Base-by-base conservation (phyloP, 2,797 vertebrate genomes). In the Pteronotus mesoamericanus region DNA sequence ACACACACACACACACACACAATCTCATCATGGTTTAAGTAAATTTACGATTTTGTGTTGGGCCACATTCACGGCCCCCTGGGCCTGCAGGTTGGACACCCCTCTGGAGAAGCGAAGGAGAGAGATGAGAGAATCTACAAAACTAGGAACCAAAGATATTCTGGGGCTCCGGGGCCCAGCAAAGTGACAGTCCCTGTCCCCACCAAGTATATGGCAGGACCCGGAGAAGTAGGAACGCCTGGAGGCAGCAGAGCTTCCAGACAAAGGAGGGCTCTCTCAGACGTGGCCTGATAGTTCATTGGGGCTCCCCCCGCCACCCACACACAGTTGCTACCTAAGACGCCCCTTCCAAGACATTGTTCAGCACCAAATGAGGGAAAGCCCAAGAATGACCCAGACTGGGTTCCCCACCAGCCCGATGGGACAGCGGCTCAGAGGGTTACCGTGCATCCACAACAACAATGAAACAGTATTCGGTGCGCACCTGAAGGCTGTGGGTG, bases 241-340 rank as follows among this genome's bases (percentile, higher is more conserved):
- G 0, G 37, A 32, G 80, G 11, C 8, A 5, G 9, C 57, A 18
- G 29, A 57, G 18, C 64, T 48, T 44, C 48, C 59, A 39, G 86
- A 22, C 26, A 24, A 16, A 44, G 22, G 74, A n/a, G 34, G 15
- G 24, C 2, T 15, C 71, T 37, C 32, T 19, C 78, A 48, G 59
- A 37, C 0, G 11, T 39, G 8, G 22, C 29, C 34, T 15, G 6
- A 14, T 1, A 1, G 29, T 16, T 26, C 0, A 26, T 6, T 26
- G 19, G 59, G 44, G n/a, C 21, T 1, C 10, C 9, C 5, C 3
- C 37, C 74, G 32, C 5, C 37, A 39, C 34, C 9, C 26, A 14
- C 39, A 2, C 19, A 14, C 55, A 11, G 7, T 2, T 26, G n/a
- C 75, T 15, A 11, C 22, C 68, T 18, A 8, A 46, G 51, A 37